Conservation (phyloP, 2,888 invertebrate genomes). For the Ethmia dodecea region DNA sequence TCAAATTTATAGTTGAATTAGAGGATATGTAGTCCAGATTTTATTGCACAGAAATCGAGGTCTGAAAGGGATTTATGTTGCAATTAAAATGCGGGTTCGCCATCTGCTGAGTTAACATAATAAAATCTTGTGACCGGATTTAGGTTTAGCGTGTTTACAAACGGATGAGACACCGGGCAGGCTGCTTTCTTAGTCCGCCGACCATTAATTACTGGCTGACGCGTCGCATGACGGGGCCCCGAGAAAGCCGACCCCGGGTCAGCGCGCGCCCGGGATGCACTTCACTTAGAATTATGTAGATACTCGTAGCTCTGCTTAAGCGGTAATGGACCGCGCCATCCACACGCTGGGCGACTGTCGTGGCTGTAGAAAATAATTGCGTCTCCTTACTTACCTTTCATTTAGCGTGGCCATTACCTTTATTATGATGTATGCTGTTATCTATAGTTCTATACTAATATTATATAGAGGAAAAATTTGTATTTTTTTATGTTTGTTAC, state of each 20-base stretch:
- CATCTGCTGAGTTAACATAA: slow-evolving; percentile 6
- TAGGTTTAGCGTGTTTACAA: slow-evolving; percentile 8
- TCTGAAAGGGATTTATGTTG: neutral
- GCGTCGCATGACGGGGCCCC: slow-evolving; percentile 45
- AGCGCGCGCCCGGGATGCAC: slow-evolving; percentile 24
- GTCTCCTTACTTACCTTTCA: too few species aligned
- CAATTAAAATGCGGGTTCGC: slow-evolving; percentile 4
- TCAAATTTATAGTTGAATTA: too few species aligned
- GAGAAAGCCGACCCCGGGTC: slow-evolving; percentile 64
- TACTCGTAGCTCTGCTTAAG: slow-evolving; percentile 10
- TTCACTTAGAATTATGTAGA: slow-evolving; percentile 18
- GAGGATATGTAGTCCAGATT: too few species aligned
- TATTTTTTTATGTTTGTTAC: too few species aligned
- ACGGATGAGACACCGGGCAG: slow-evolving; percentile 12
- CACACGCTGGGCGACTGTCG: neutral
- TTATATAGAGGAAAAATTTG: too few species aligned
- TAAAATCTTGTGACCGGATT: slow-evolving; percentile 19
- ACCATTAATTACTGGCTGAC: slow-evolving; percentile 50
- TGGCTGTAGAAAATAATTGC: neutral
- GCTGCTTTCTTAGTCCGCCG: slow-evolving; percentile 32
- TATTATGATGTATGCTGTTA: too few species aligned
- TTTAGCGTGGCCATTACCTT: too few species aligned
- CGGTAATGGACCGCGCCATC: neutral
- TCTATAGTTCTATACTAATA: too few species aligned
- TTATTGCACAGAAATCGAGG: neutral